Evolutionary conservation across 1,140 invertebrate genomes (phyloP).

Genomic region (Copidosoma floridanum): DNA sequence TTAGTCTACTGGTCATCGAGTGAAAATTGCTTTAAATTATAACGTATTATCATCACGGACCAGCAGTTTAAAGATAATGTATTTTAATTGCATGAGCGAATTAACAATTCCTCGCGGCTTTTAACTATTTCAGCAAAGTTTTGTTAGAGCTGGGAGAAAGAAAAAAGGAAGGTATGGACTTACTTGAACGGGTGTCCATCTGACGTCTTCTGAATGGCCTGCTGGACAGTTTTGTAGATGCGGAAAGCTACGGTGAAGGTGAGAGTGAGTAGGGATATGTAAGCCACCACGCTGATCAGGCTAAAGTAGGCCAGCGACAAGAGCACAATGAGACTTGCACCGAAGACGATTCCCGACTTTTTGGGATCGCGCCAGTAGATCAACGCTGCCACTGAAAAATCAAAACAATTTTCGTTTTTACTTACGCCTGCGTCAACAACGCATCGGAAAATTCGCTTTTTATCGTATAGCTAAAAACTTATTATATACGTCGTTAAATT

Average conservation of each 20-base stretch:
- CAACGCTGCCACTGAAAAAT: slow-evolving; percentile 84
- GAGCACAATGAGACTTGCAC: slow-evolving; percentile 79
- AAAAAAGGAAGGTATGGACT: slow-evolving; percentile 54
- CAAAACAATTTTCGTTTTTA: slow-evolving; percentile 25
- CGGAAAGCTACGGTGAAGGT: slow-evolving; percentile 86
- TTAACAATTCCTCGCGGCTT: too few relatives aligned
- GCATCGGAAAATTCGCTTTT: too few relatives aligned
- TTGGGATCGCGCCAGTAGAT: slow-evolving; percentile 96
- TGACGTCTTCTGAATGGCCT: slow-evolving; percentile 94
- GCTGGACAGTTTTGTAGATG: slow-evolving; percentile 93
- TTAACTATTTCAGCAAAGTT: too few relatives aligned
- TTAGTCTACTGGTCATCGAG: too few relatives aligned
- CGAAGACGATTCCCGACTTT: slow-evolving; percentile 90
- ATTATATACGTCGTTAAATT: too few relatives aligned
- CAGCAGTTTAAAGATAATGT: too few relatives aligned
- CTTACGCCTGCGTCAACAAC: too few relatives aligned
- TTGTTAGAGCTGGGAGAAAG: too few relatives aligned
- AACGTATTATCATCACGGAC: too few relatives aligned
- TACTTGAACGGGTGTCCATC: slow-evolving; percentile 98
- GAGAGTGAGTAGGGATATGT: slow-evolving; percentile 81
- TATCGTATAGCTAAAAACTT: too few relatives aligned
- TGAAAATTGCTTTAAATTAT: too few relatives aligned
- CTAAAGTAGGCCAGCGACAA: slow-evolving; percentile 92
- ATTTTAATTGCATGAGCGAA: too few relatives aligned
- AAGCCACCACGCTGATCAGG: slow-evolving; percentile 92